Evolutionary conservation across 2,888 invertebrate genomes (phyloP).

Genomic region (Aromia moschata): DNA sequence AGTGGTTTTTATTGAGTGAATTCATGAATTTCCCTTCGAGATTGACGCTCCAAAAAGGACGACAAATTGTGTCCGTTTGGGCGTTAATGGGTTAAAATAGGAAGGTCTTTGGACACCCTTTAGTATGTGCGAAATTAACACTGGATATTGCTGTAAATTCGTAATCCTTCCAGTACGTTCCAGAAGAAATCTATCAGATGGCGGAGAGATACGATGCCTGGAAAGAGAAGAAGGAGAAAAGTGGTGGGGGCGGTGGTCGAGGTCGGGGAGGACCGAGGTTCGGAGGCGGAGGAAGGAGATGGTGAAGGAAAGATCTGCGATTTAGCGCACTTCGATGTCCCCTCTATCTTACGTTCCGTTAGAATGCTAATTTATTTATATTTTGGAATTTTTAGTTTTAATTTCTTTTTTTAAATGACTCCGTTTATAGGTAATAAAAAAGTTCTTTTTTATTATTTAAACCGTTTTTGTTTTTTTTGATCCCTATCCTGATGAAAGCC

Average conservation of each 20-base stretch:
- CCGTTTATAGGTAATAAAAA: no score
- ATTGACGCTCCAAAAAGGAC: no score
- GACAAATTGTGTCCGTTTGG: no score
- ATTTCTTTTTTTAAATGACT: background rate
- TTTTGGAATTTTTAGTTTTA: background rate
- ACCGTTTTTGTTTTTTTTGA: no score
- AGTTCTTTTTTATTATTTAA: no score
- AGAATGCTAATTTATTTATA: background rate
- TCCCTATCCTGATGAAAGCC: no score
- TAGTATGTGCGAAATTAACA: no score
- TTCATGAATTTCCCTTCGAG: no score
- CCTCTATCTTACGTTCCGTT: background rate
- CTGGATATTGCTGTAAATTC: no score
- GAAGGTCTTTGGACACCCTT: no score
- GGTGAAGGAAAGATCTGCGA: slow-evolving; percentile 20
- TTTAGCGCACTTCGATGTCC: background rate
- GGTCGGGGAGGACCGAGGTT: slow-evolving; percentile 47
- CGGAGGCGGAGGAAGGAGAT: slow-evolving; percentile 45
- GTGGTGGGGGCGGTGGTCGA: slow-evolving; percentile 56
- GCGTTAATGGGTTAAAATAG: no score
- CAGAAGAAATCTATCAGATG: slow-evolving; percentile 79
- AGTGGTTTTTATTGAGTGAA: no score
- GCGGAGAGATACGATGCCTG: slow-evolving; percentile 75
- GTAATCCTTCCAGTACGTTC: slow-evolving; percentile 77
- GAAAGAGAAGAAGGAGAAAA: slow-evolving; percentile 67